Evolutionary conservation across 2,113 vertebrate species (phyloP), one percentile per base, ranked within the genome.

Genomic region (Vireo altiloquus): DNA sequence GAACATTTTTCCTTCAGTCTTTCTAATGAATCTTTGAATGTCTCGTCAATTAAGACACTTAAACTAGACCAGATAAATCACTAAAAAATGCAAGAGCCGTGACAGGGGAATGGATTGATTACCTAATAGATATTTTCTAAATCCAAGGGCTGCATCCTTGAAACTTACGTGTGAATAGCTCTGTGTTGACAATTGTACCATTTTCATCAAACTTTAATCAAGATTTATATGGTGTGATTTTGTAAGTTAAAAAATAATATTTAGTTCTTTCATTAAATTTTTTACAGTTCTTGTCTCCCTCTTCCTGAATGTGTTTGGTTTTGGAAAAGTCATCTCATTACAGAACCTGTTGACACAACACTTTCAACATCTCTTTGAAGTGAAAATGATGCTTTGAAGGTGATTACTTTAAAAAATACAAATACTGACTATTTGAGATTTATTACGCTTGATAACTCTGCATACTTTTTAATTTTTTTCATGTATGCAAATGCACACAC

Each of bases 21-120:
- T 71, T 78, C 57, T 60, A 70, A 87, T 23, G 70, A 87, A 87
- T 7, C n/a, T 91, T 56, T 91, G 65, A 87, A 85, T 87, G 23
- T 60, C 39, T 84, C 57, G 89, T 97, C 81, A 91, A 79, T 96
- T 97, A 97, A 85, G 19, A 90, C 23, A 39, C 49, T 92, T 74
- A 71, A 91, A 87, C 65, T 56, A 76, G 77, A 89, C 23, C 37
- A 94, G 53, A 92, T 89, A 95, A 95, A 94, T 94, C 94, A 94
- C 81, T 91, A 65, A 89, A 87, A 93, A 84, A 74, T 81, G 63
- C 89, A 90, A 81, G 44, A 91, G 4, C 30, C 65, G 39, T 87
- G 84, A 72, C 65, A 91, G 9, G 7, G 18, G 74, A 60, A 65
- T 7, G 4, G 59, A 96, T 87, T 91, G 87, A 92, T 89, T 87